phyloP scores from a whole-genome alignment of 2,888 invertebrate species.

The Erpobdella octoculata region DNA sequence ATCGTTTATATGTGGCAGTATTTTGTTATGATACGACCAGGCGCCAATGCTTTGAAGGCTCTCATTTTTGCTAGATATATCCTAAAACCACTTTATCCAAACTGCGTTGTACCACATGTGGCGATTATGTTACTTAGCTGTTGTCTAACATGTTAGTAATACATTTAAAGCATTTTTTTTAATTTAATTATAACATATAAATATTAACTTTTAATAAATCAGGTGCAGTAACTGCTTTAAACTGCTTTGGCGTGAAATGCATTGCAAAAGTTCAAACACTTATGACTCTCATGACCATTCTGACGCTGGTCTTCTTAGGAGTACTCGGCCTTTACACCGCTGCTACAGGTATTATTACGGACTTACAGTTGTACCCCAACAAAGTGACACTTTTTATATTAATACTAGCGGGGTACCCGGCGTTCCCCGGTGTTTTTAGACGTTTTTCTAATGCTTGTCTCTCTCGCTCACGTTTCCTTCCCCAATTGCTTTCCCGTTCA shows the following conservation, averaged over 20 bases:
- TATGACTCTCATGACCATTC: constrained; percentile 43
- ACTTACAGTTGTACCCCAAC: too few species aligned
- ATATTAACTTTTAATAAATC: not conserved
- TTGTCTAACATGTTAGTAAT: not conserved
- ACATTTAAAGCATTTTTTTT: not conserved
- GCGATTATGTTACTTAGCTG: constrained; percentile 42
- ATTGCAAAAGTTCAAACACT: constrained; percentile 44
- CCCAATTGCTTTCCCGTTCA: too few species aligned
- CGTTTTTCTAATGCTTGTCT: too few species aligned
- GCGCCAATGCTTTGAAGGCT: constrained; percentile 45
- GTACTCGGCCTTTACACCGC: constrained; percentile 78
- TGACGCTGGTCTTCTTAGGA: constrained; percentile 64
- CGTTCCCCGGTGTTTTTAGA: not conserved
- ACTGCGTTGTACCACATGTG: constrained; percentile 41
- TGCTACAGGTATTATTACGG: constrained; percentile 67
- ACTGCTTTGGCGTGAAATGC: constrained; percentile 44
- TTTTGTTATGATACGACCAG: constrained; percentile 46
- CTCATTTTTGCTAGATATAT: constrained; percentile 49
- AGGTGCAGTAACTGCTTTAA: constrained; percentile 39
- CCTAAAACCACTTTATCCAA: constrained; percentile 43
- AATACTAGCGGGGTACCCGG: not conserved
- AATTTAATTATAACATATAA: not conserved
- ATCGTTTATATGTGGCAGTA: constrained; percentile 50
- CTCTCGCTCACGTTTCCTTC: too few species aligned
- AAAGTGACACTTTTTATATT: not conserved